These are phyloP conservation scores for Alectura lathami DNA, from an alignment of 2,113 vertebrate species.

Conservation along the genomic window DNA sequence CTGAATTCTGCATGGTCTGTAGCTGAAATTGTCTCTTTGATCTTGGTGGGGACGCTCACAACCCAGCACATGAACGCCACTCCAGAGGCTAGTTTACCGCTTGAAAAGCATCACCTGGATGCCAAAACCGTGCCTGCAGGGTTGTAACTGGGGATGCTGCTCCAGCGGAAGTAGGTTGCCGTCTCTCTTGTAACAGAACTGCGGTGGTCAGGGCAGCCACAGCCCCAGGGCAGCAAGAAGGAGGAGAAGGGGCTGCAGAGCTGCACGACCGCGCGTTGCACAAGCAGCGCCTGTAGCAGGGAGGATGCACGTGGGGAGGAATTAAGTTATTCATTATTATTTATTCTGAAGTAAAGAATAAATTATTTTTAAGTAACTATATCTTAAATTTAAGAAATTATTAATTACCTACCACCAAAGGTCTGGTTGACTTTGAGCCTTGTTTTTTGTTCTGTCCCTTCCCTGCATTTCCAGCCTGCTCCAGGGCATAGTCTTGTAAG, in stretches of 20 bases:
- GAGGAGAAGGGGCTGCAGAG: background rate
- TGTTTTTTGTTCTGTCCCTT: background rate
- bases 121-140: background rate
- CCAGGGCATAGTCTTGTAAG: background rate
- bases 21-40: background rate
- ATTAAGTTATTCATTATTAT: background rate
- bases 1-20: background rate
- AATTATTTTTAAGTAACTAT: background rate
- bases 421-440: background rate
- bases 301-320: background rate
- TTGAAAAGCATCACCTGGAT: background rate
- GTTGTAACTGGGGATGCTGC: background rate
- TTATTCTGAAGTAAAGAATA: background rate
- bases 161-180: background rate
- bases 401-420: background rate
- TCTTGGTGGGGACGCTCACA: background rate
- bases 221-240: background rate
- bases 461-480: background rate
- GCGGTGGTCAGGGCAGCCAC: background rate
- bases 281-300: background rate
- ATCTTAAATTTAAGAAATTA: background rate
- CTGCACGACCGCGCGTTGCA: background rate
- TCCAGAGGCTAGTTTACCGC: background rate
- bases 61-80: background rate
- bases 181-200: background rate